Conservation (phyloP, 2,113 vertebrate species). For the Anseranas semipalmata region DNA sequence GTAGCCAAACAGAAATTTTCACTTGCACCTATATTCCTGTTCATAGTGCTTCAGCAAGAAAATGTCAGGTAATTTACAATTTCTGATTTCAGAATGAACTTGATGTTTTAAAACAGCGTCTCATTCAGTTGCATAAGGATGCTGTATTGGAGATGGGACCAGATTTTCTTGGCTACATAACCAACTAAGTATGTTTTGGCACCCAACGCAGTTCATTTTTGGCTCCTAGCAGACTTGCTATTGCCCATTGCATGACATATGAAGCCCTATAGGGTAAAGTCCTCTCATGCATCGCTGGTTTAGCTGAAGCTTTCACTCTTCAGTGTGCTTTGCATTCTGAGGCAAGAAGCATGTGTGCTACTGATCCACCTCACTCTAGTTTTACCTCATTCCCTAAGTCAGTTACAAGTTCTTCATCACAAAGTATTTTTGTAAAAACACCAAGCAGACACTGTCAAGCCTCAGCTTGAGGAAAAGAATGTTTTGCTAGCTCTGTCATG, state of each 20-base stretch:
- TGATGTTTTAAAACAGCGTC: background rate
- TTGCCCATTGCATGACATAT: background rate
- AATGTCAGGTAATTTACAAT: background rate
- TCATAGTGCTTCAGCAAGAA: background rate
- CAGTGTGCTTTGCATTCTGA: background rate
- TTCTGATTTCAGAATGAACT: background rate
- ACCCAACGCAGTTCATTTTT: background rate
- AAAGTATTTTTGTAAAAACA: constrained; percentile 30
- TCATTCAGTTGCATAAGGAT: background rate
- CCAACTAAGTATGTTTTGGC: background rate
- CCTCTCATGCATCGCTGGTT: background rate
- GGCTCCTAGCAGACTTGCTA: background rate
- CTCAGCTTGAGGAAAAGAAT: background rate
- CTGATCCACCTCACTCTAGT: background rate
- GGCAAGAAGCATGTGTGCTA: background rate
- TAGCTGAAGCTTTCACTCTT: background rate
- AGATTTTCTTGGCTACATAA: constrained; percentile 6
- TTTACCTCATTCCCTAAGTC: background rate
- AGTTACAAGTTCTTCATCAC: background rate
- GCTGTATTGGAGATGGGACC: background rate
- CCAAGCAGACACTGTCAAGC: background rate
- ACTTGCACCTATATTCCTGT: background rate
- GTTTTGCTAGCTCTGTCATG: background rate
- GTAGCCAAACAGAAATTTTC: background rate
- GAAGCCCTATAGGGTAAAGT: background rate